A percentile compares a stretch with the other conserved stretches of the same genome.
Conservation (phyloP, 2,113 vertebrate species). For the Daubentonia madagascariensis region DNA sequence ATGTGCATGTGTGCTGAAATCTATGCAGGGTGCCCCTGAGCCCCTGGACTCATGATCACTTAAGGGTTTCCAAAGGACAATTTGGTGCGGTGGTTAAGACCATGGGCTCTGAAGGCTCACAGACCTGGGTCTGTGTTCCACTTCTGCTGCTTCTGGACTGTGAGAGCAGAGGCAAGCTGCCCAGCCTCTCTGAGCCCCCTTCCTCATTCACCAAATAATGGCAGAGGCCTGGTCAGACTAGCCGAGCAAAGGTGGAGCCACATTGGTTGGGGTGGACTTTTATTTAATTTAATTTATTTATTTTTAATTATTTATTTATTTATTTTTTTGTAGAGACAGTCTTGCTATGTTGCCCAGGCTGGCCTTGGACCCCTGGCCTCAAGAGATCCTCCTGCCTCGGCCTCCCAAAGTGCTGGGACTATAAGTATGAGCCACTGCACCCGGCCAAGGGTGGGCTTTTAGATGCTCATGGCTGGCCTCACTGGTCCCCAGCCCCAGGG, state of each 20-base stretch:
- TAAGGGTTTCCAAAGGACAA: neutral
- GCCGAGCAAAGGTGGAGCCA: neutral
- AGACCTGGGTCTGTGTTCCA: neutral
- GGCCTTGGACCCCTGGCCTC: too few relatives aligned
- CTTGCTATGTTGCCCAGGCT: too few relatives aligned
- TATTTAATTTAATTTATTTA: too few relatives aligned
- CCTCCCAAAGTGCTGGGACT: too few relatives aligned
- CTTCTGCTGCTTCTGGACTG: neutral
- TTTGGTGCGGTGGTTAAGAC: neutral
- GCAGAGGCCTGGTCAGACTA: neutral
- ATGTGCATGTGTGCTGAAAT: neutral
- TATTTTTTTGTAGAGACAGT: too few relatives aligned
- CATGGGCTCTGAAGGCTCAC: fast-evolving
- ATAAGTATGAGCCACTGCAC: too few relatives aligned
- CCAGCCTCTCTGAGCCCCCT: neutral
- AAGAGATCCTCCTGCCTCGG: too few relatives aligned
- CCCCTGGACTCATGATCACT: neutral
- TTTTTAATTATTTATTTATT: too few relatives aligned
- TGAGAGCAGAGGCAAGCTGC: neutral
- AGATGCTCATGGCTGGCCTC: neutral
- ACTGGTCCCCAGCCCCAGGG: neutral
- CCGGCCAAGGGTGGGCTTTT: too few relatives aligned
- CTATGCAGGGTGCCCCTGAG: neutral
- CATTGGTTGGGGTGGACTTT: neutral
- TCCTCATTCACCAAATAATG: neutral